Evolutionary conservation across 1,140 invertebrate species (phyloP).

Genomic region (Euwallacea fornicatus): DNA sequence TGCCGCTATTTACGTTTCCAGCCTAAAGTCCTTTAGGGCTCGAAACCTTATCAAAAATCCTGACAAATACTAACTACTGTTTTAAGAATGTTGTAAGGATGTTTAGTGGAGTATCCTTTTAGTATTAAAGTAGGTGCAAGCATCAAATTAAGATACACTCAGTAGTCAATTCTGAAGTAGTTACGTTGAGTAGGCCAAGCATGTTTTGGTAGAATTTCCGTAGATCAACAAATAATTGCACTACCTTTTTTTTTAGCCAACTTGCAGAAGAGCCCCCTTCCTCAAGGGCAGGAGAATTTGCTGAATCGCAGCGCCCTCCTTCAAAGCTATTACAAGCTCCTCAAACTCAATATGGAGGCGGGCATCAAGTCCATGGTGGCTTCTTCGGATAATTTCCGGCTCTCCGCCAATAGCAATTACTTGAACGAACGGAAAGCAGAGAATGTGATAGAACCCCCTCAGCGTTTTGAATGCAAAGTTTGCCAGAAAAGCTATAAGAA

Average conservation of each 20-base stretch:
- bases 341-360: conserved; percentile 32
- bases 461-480: conserved; percentile 48
- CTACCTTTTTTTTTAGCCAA: background rate
- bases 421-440: conserved; percentile 30
- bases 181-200: too few relatives aligned
- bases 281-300: conserved; percentile 30
- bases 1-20: too few relatives aligned
- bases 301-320: conserved; percentile 8
- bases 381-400: background rate
- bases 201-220: too few relatives aligned
- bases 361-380: conserved; percentile 1
- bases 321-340: conserved; percentile 29
- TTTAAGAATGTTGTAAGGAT: too few relatives aligned
- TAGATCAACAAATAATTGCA: too few relatives aligned
- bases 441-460: conserved; percentile 15
- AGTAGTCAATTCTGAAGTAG: too few relatives aligned
- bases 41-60: too few relatives aligned
- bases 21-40: too few relatives aligned
- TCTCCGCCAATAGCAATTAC: background rate
- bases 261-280: conserved; percentile 1
- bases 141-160: too few relatives aligned
- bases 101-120: too few relatives aligned
- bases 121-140: too few relatives aligned
- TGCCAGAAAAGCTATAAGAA: conserved; percentile 59
- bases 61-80: too few relatives aligned